Conservation (phyloP, 2,113 vertebrate species). For the Uria aalge region DNA sequence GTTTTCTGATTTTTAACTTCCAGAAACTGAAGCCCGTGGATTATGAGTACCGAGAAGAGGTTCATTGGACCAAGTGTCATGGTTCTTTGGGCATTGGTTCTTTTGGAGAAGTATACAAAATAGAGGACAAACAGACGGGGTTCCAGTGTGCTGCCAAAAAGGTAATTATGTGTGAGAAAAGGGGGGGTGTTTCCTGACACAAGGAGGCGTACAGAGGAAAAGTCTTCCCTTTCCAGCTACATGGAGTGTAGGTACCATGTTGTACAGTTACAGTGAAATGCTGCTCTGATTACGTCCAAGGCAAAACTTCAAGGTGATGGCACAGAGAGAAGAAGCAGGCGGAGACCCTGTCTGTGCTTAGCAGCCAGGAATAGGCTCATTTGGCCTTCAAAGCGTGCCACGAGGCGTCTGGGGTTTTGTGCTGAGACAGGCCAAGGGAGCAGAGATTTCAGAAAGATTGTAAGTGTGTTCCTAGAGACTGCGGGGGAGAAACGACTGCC, state of each 20-base stretch:
- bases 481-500: accelerated
- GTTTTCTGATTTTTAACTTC: background rate
- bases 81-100: conserved; percentile 86
- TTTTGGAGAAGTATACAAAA: conserved; percentile 89
- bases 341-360: background rate
- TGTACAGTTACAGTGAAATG: background rate
- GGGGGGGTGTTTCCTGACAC: background rate
- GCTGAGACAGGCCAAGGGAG: background rate
- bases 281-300: background rate
- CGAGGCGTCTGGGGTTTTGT: background rate
- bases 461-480: background rate
- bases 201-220: background rate
- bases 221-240: background rate
- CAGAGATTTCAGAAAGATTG: background rate
- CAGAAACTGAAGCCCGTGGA: conserved; percentile 89
- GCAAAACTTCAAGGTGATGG: background rate
- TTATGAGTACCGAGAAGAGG: conserved; percentile 89
- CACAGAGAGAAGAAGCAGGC: background rate
- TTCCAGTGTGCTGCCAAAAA: conserved; percentile 92
- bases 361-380: background rate
- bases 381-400: background rate
- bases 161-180: conserved; percentile 69
- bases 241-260: background rate
- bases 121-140: conserved; percentile 87
- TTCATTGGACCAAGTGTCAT: conserved; percentile 80